Conservation (phyloP, 2,888 invertebrate species). For the Drosophila koepferae region DNA sequence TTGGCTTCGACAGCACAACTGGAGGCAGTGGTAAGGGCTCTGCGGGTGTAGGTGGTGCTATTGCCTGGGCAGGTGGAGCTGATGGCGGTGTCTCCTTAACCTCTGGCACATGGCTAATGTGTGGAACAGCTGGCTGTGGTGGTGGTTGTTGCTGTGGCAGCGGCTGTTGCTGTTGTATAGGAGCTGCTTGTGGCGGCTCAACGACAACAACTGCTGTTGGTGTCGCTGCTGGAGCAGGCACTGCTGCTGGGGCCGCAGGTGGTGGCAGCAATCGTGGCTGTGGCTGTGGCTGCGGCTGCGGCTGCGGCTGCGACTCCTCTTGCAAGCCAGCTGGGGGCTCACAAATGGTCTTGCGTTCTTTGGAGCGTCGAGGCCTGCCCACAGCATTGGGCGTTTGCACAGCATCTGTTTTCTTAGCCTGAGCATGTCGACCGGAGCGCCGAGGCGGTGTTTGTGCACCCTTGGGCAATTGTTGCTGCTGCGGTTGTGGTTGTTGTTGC, state of each 20-base stretch:
- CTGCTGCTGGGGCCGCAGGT: conserved; percentile 24
- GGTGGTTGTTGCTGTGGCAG: conserved; percentile 3
- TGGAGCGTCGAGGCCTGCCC: conserved; percentile 87
- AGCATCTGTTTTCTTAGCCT: conserved; percentile 77
- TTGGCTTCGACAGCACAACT: conserved; percentile 57
- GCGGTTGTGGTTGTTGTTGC: conserved; percentile 36
- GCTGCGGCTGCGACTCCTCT: conserved; percentile 82
- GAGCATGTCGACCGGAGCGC: conserved; percentile 84
- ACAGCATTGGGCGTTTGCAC: conserved; percentile 64
- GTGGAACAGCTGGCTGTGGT: conserved; percentile 1
- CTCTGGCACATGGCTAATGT: conserved; percentile 14
- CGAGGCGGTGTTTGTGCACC: conserved; percentile 84
- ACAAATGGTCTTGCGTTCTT: conserved; percentile 89
- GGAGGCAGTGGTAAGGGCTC: conserved; percentile 1
- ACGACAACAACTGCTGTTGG: conserved; percentile 73
- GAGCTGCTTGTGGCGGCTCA: conserved; percentile 12
- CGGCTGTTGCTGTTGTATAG: conserved; percentile 15
- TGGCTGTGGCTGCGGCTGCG: conserved; percentile 81
- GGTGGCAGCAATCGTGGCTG: conserved; percentile 31
- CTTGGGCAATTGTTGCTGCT: conserved; percentile 74
- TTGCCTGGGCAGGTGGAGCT: background rate
- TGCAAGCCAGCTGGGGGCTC: conserved; percentile 78
- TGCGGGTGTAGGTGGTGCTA: background rate
- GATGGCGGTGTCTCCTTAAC: conserved; percentile 18
- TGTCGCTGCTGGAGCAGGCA: conserved; percentile 74